Evolutionary conservation across 1,140 invertebrate genomes (phyloP).

Genomic region (Pseudomyrmex cubaensis): DNA sequence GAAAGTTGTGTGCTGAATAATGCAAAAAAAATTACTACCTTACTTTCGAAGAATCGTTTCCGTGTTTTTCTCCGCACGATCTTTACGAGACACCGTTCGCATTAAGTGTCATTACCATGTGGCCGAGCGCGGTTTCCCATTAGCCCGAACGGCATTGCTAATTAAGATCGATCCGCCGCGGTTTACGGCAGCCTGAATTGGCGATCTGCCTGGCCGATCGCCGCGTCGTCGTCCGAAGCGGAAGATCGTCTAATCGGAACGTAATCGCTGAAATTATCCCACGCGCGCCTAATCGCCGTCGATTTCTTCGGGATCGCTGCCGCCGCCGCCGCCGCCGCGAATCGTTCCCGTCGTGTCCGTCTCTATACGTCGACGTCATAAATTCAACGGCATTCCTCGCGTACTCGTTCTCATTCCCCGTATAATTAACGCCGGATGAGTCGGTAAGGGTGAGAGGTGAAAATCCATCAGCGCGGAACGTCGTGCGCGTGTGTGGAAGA

Average conservation of each 20-base stretch:
- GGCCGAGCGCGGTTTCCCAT: background rate
- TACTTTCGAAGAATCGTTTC: no score
- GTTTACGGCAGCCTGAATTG: background rate
- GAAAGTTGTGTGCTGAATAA: no score
- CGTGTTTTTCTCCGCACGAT: background rate
- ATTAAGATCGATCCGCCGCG: slow-evolving; percentile 37
- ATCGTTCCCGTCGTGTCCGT: slow-evolving; percentile 22
- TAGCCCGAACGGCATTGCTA: background rate
- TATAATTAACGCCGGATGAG: slow-evolving; percentile 75
- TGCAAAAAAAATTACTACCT: background rate
- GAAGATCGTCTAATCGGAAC: slow-evolving; percentile 25
- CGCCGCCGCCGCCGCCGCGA: background rate
- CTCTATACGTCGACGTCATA: slow-evolving; percentile 64
- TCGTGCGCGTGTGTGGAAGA: slow-evolving; percentile 64
- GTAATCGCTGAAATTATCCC: slow-evolving; percentile 47
- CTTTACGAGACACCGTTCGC: no score
- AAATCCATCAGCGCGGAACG: slow-evolving; percentile 74
- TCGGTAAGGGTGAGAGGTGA: slow-evolving; percentile 74
- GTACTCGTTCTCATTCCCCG: slow-evolving; percentile 71
- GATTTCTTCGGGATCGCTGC: slow-evolving; percentile 55
- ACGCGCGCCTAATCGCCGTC: slow-evolving; percentile 54
- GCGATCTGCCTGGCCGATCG: slow-evolving; percentile 1
- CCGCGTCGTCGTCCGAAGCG: background rate
- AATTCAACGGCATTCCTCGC: slow-evolving; percentile 73
- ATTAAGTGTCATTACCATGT: slow-evolving; percentile 5